phyloP scores from a whole-genome alignment of 2,113 vertebrate genomes.

The Piaya cayana region DNA sequence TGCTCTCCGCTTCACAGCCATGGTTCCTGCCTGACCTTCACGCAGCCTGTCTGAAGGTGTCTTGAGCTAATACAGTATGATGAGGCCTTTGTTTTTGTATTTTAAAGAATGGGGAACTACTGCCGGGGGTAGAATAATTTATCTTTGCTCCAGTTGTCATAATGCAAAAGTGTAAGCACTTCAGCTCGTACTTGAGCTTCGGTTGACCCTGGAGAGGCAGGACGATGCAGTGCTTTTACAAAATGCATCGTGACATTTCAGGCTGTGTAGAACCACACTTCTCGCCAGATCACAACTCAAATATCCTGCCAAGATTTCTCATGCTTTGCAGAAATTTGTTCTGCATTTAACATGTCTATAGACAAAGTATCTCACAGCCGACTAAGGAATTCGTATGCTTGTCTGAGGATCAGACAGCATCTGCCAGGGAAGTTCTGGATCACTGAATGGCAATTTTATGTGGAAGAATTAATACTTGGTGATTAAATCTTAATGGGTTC shows the following conservation, averaged over 20 bases:
- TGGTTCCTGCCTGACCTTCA: conserved; percentile 39
- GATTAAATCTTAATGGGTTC: conserved; percentile 48
- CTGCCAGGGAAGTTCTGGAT: conserved; percentile 23
- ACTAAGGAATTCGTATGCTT: neutral
- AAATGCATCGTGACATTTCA: neutral
- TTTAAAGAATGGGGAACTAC: neutral
- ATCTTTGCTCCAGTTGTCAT: conserved; percentile 18
- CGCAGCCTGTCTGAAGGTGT: conserved; percentile 11
- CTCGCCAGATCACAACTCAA: neutral
- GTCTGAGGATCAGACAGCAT: neutral
- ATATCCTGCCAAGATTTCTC: neutral
- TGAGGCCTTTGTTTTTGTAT: neutral
- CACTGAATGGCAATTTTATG: neutral
- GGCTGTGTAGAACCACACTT: neutral
- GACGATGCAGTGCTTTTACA: neutral
- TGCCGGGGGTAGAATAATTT: conserved; percentile 33
- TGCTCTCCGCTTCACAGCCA: neutral
- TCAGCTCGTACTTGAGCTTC: conserved; percentile 22
- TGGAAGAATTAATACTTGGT: neutral
- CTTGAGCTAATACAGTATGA: neutral
- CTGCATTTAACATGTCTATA: neutral
- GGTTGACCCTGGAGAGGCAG: conserved; percentile 40
- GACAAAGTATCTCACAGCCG: neutral
- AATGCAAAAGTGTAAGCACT: neutral
- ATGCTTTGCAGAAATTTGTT: neutral